Evolutionary conservation across 2,888 invertebrate species (phyloP).

Genomic region (Nycteola revayana): DNA sequence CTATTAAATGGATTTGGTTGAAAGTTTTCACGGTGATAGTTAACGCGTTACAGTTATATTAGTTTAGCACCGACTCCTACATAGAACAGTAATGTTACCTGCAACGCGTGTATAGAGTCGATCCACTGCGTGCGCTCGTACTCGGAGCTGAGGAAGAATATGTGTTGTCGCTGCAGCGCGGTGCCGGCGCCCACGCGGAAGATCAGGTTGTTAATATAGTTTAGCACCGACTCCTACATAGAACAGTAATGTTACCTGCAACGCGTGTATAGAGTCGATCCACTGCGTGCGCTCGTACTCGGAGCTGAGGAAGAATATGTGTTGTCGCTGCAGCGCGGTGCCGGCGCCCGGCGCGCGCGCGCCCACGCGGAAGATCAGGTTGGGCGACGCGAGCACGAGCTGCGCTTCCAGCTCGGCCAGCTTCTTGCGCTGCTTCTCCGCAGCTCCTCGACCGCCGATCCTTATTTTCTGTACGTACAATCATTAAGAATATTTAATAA

Average conservation of each 20-base stretch:
- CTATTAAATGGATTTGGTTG: too few relatives aligned
- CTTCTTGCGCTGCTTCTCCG: slow-evolving; percentile 95
- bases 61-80: too few relatives aligned
- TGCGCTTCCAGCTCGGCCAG: slow-evolving; percentile 95
- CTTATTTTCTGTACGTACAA: slow-evolving; percentile 84
- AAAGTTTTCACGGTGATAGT: too few relatives aligned
- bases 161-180: slow-evolving; percentile 84
- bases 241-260: slow-evolving; percentile 82
- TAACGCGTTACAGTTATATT: too few relatives aligned
- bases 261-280: slow-evolving; percentile 94
- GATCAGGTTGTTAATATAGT: slow-evolving; percentile 91
- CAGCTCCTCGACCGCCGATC: slow-evolving; percentile 82
- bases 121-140: slow-evolving; percentile 97
- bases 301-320: slow-evolving; percentile 94
- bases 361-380: slow-evolving; percentile 91
- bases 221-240: too few relatives aligned
- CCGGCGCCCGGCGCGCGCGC: slow-evolving; percentile 83
- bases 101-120: slow-evolving; percentile 93
- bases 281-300: slow-evolving; percentile 97
- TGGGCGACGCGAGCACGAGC: slow-evolving; percentile 94
- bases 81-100: too few relatives aligned
- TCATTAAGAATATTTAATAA: too few relatives aligned
- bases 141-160: slow-evolving; percentile 96
- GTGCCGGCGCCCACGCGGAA: slow-evolving; percentile 88
- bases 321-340: slow-evolving; percentile 82